Percentiles rank a stretch among this genome's conserved stretches.
Conservation (phyloP, 2,113 vertebrate genomes). For the Rynchops niger region DNA sequence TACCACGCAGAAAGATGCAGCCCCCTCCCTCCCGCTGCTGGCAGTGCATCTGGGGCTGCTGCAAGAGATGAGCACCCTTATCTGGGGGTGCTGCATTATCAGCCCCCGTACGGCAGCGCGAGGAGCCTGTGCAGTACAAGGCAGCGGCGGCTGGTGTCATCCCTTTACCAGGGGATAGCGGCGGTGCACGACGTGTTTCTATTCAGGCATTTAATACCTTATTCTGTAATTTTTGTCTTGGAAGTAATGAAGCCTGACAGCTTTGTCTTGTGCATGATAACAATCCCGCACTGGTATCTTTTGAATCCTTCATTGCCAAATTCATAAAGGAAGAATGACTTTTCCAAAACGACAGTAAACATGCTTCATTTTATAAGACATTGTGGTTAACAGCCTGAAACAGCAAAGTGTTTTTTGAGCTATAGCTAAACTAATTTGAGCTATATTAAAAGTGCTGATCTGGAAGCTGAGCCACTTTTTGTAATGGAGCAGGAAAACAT, state of each 20-base stretch:
- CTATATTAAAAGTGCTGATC: slow-evolving; percentile 52
- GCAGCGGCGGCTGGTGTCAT: slow-evolving; percentile 52
- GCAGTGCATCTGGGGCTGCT: neutral
- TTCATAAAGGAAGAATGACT: slow-evolving; percentile 72
- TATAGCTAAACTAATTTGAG: slow-evolving; percentile 66
- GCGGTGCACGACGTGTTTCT: neutral
- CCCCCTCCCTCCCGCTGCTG: neutral
- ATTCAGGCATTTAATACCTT: slow-evolving; percentile 53
- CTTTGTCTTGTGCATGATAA: slow-evolving; percentile 67
- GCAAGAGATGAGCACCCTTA: neutral
- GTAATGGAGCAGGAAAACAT: neutral
- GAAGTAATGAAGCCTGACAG: slow-evolving; percentile 77
- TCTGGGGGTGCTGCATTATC: neutral
- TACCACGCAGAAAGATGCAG: neutral
- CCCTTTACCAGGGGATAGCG: neutral
- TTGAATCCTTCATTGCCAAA: slow-evolving; percentile 73
- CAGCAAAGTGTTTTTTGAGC: slow-evolving; percentile 41
- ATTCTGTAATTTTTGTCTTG: slow-evolving; percentile 75
- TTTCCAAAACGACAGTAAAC: slow-evolving; percentile 65
- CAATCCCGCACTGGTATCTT: slow-evolving; percentile 67
- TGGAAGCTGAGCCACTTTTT: slow-evolving; percentile 3
- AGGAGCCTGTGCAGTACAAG: slow-evolving; percentile 8
- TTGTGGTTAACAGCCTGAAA: slow-evolving; percentile 73
- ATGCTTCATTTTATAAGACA: slow-evolving; percentile 71
- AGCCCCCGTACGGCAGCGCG: neutral